Evolutionary conservation across 1,140 invertebrate genomes (phyloP).

Genomic region (Gonioctena quinquepunctata): DNA sequence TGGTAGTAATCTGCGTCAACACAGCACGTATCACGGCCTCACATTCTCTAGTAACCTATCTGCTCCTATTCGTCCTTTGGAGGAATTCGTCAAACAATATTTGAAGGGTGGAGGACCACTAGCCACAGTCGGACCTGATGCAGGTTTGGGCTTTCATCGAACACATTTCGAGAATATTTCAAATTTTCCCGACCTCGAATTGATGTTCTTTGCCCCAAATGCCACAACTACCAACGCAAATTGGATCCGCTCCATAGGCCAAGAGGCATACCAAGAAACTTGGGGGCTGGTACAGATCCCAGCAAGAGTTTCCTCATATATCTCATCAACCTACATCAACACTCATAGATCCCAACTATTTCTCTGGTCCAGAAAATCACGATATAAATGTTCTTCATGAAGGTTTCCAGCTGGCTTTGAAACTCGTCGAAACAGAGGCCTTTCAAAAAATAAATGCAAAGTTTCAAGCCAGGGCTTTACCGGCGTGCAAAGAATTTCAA

Average conservation of each 20-base stretch:
- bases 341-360: slow-evolving; percentile 80
- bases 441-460: slow-evolving; percentile 64
- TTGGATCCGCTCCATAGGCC: not conserved
- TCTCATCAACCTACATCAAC: slow-evolving; percentile 62
- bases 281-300: not conserved
- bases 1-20: slow-evolving; percentile 75
- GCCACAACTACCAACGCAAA: not conserved
- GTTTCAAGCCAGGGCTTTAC: slow-evolving; percentile 63
- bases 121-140: not conserved
- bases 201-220: not conserved
- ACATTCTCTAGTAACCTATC: slow-evolving; percentile 11
- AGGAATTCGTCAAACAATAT: slow-evolving; percentile 4
- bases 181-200: slow-evolving; percentile 15
- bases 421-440: slow-evolving; percentile 62
- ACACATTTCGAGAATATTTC: not conserved
- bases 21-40: slow-evolving; percentile 48
- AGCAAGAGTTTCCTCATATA: slow-evolving; percentile 10
- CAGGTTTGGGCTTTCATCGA: not conserved
- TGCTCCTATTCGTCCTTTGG: not conserved
- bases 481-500: slow-evolving; percentile 59
- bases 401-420: slow-evolving; percentile 55
- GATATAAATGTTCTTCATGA: slow-evolving; percentile 63
- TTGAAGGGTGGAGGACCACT: not conserved
- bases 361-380: slow-evolving; percentile 62
- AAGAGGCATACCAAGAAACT: not conserved